Evolutionary conservation across 2,113 vertebrate species (phyloP).

Genomic region (Hiodon tergisus): DNA sequence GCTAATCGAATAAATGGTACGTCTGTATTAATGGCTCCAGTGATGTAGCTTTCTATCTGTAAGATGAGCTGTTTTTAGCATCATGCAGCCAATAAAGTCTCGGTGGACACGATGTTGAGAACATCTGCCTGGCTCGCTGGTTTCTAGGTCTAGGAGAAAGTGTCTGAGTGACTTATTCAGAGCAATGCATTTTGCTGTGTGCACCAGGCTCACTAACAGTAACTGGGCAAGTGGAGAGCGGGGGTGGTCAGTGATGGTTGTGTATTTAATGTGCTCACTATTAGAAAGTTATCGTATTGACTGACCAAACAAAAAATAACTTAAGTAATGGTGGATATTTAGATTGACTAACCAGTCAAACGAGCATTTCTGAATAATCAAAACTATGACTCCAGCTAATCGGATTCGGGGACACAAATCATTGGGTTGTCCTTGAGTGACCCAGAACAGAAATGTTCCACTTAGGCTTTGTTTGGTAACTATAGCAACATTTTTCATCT

Average conservation of each 20-base stretch:
- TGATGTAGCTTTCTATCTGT: slow-evolving; percentile 7
- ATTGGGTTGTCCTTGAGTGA: slow-evolving; percentile 3
- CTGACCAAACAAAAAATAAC: neutral
- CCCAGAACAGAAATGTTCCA: neutral
- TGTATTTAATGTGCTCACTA: no score
- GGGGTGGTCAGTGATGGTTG: neutral
- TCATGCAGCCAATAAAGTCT: slow-evolving; percentile 36
- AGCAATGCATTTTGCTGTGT: slow-evolving; percentile 42
- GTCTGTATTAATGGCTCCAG: neutral
- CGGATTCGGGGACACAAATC: neutral
- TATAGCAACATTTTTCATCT: neutral
- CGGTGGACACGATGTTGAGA: slow-evolving; percentile 39
- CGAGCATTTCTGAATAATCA: neutral
- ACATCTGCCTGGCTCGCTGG: slow-evolving; percentile 26
- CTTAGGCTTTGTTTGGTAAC: neutral
- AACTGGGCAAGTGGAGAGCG: neutral
- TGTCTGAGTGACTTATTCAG: slow-evolving; percentile 49
- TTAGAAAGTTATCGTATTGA: no score
- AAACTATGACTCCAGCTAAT: neutral
- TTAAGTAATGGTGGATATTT: neutral
- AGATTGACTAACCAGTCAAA: neutral
- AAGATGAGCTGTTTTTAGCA: slow-evolving; percentile 19
- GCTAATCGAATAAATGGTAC: neutral
- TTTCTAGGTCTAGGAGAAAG: slow-evolving; percentile 67
- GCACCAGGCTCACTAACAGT: slow-evolving; percentile 22